Evolutionary conservation across 2,113 vertebrate genomes (phyloP).

Genomic region (Dolichallabes microphthalmus): DNA sequence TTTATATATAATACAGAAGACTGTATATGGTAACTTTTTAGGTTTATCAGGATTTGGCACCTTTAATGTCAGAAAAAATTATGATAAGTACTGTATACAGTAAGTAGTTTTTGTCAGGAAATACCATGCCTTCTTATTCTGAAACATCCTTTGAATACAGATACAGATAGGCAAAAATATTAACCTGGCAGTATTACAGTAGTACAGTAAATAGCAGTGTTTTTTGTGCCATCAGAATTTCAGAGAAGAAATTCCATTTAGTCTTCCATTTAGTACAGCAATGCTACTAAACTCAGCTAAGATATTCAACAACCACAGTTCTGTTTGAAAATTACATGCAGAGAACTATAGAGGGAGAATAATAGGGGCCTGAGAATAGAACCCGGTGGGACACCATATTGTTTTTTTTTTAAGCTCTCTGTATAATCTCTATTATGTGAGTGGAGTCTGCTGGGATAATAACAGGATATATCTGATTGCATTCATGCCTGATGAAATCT

Average conservation of each 20-base stretch:
- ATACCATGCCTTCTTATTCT: neutral
- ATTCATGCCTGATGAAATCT: neutral
- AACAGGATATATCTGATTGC: constrained; percentile 13
- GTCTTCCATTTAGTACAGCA: neutral
- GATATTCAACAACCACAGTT: no score
- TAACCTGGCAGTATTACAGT: neutral
- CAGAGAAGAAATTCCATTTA: no score
- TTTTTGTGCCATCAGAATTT: neutral
- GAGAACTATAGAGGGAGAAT: neutral
- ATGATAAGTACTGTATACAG: neutral
- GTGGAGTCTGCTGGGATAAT: constrained; percentile 9
- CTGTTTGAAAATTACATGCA: neutral
- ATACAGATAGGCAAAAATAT: neutral
- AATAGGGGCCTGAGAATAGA: neutral
- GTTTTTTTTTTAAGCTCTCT: neutral
- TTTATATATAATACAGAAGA: neutral
- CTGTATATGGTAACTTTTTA: neutral
- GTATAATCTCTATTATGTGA: constrained; percentile 3
- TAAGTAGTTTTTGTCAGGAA: neutral
- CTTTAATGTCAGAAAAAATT: neutral
- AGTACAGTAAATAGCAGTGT: neutral
- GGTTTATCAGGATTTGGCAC: neutral
- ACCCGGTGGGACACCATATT: neutral
- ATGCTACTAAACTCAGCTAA: neutral
- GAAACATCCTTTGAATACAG: no score